These are phyloP conservation scores for Coptodon bakossiorum DNA, from an alignment of 2,113 vertebrate genomes.

Conservation along the genomic window DNA sequence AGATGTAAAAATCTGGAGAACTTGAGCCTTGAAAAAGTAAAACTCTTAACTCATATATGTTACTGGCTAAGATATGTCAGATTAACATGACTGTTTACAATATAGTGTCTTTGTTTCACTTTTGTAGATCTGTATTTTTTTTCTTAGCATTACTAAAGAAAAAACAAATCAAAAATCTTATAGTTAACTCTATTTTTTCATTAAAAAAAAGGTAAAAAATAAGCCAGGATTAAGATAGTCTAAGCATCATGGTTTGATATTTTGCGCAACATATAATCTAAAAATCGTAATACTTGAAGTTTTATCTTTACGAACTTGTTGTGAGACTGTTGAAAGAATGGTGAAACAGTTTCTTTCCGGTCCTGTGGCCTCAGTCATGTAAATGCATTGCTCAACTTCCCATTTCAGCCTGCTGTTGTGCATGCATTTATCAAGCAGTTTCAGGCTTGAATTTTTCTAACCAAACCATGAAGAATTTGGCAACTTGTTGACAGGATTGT, in stretches of 20 bases:
- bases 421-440: not conserved
- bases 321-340: constrained; percentile 22
- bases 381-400: constrained; percentile 65
- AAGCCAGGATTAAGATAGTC: not conserved
- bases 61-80: not conserved
- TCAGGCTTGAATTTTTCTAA: not conserved
- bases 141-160: not conserved
- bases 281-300: not conserved
- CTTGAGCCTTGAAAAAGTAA: not conserved
- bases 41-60: not conserved
- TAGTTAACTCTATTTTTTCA: not conserved
- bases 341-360: constrained; percentile 59
- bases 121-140: not conserved
- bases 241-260: not conserved
- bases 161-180: not conserved
- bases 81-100: not conserved
- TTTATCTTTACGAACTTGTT: not conserved
- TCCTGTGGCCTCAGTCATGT: constrained; percentile 24
- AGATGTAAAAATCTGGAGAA: not conserved
- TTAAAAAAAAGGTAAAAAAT: not conserved
- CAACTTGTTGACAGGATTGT: not conserved
- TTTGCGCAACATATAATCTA: not conserved
- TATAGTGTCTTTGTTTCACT: not conserved
- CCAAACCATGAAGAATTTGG: not conserved
- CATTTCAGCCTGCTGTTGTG: not conserved